Evolutionary conservation across 1,140 invertebrate species (phyloP).

Genomic region (Drosophila equinoxialis): DNA sequence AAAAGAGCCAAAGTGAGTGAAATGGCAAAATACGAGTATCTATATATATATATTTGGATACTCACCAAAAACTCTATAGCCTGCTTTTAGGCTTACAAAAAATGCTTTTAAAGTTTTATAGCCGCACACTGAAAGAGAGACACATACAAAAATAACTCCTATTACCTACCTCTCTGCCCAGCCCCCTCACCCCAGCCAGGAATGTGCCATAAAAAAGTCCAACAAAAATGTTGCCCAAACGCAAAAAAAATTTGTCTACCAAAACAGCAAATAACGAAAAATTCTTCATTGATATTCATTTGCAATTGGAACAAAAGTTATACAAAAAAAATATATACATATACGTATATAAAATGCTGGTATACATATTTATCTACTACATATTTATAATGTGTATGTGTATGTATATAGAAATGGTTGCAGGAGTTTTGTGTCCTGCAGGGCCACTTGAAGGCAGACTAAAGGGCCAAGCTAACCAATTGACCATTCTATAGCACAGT

Average conservation of each 20-base stretch:
- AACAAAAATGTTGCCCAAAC: not conserved
- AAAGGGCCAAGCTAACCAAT: constrained; percentile 9
- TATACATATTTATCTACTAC: constrained; percentile 14
- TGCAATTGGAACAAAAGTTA: constrained; percentile 34
- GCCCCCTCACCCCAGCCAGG: not conserved
- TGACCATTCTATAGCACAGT: constrained; percentile 8
- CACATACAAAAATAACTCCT: too few species aligned
- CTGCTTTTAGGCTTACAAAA: constrained; percentile 39
- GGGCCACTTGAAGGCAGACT: constrained; percentile 20
- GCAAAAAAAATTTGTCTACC: constrained; percentile 14
- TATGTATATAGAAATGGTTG: not conserved
- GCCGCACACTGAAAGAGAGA: not conserved
- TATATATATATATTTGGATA: not conserved
- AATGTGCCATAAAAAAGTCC: constrained; percentile 8
- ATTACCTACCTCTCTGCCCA: not conserved
- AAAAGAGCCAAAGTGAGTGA: constrained; percentile 13
- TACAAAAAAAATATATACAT: constrained; percentile 29
- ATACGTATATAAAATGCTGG: not conserved
- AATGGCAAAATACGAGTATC: not conserved
- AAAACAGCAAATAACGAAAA: constrained; percentile 35
- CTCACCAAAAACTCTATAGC: constrained; percentile 33
- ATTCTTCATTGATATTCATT: constrained; percentile 52
- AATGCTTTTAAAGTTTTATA: constrained; percentile 44
- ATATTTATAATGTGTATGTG: not conserved
- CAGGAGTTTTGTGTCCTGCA: constrained; percentile 2